Evolutionary conservation across 2,113 vertebrate genomes (phyloP), one percentile per base, ranked within the genome.

Genomic region (Laterallus jamaicensis): DNA sequence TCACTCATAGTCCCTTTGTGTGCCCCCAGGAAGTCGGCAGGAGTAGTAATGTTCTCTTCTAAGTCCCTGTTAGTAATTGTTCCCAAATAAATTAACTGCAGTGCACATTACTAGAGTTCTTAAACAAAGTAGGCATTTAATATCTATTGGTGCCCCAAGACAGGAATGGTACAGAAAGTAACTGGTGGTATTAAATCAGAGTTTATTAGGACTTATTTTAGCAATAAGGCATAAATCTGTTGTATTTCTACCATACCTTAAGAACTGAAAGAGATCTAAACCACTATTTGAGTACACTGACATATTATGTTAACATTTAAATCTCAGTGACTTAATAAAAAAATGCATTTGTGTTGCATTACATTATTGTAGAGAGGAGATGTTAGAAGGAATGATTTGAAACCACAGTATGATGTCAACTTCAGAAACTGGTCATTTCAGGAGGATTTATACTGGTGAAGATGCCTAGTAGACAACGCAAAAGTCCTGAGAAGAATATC

Each of bases 41-140:
- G 15, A 93, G 39, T 25, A 32, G 44, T 44, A 49, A 86, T 44
- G n/a, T 52, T 71, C 56, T 59, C 71, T 67, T 69, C 39, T 42
- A 60, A 92, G 73, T 66, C 42, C n/a, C 66, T 29, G 66, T 49
- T 85, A 92, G 44, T 76, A 87, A 94, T 79, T 91, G 69, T 12
- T 93, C 69, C 40, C 28, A 94, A 86, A 77, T 60, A 95, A 96
- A 96, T 95, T 78, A 94, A 95, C 69, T 68, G 58, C 78, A 76
- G 62, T 42, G 55, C 31, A 79, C 62, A 58, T 75, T 66, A 90
- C 60, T 35, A 56, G 80, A 84, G 64, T 96, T 66, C 73, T 84
- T 92, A 88, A 94, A 75, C 76, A 90, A 94, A 95, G 40, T 5
- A 88, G 68, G 18, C 54, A 54, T 88, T 96, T 88, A 81, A 54